Conservation (phyloP, 2,113 vertebrate genomes). For the Colistium nudipinnis region DNA sequence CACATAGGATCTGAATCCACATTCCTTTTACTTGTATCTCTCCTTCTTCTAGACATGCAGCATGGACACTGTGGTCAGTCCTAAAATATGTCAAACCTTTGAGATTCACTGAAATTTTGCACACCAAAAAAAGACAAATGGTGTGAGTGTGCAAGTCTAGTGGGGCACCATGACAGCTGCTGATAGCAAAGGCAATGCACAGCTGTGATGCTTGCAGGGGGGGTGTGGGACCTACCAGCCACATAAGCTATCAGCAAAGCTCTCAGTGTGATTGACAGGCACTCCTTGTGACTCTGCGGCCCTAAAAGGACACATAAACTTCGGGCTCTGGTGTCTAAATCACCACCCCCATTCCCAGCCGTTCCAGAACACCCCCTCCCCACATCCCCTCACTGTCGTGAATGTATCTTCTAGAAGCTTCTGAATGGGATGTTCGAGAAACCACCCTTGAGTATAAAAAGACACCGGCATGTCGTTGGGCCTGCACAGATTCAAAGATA, state of each 20-base stretch:
- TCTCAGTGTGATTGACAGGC: slow-evolving; percentile 79
- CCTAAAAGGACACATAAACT: slow-evolving; percentile 81
- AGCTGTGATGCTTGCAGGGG: slow-evolving; percentile 64
- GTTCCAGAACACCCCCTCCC: slow-evolving; percentile 40
- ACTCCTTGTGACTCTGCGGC: slow-evolving; percentile 78
- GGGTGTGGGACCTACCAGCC: slow-evolving; percentile 33
- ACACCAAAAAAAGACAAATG: slow-evolving; percentile 33
- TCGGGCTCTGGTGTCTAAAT: slow-evolving; percentile 57
- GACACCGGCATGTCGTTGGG: slow-evolving; percentile 28
- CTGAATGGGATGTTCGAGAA: slow-evolving; percentile 79
- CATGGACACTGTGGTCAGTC: background rate
- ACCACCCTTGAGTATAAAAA: slow-evolving; percentile 79
- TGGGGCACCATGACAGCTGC: slow-evolving; percentile 21
- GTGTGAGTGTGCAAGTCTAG: slow-evolving; percentile 36
- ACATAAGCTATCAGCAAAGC: slow-evolving; percentile 66
- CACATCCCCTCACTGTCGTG: slow-evolving; percentile 37
- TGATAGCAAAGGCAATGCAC: slow-evolving; percentile 54
- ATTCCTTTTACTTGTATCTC: background rate
- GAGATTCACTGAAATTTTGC: slow-evolving; percentile 20
- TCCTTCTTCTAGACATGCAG: background rate
- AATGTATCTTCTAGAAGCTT: slow-evolving; percentile 81
- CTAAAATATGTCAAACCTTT: slow-evolving; percentile 21
- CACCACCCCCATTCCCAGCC: slow-evolving; percentile 6
- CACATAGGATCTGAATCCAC: background rate
- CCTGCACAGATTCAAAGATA: slow-evolving; percentile 45